Evolutionary conservation across 1,140 invertebrate genomes (phyloP).

Genomic region (Apis laboriosa): DNA sequence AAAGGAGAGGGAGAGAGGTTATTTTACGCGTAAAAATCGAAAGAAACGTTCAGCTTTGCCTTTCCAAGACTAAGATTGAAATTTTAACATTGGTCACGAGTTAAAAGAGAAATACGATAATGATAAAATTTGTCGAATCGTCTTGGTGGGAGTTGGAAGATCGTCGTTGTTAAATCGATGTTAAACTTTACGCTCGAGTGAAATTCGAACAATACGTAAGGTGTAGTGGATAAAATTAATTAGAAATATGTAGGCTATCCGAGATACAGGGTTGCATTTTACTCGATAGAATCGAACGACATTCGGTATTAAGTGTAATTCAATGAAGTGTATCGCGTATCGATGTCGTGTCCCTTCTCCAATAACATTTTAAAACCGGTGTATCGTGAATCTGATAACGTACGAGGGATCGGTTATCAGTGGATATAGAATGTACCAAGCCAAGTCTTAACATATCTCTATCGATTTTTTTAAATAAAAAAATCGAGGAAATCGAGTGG

Average conservation of each 20-base stretch:
- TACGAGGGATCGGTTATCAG: slow-evolving; percentile 5
- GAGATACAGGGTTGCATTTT: background rate
- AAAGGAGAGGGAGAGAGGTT: too few species aligned
- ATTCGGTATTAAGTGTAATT: slow-evolving; percentile 33
- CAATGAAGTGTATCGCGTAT: slow-evolving; percentile 46
- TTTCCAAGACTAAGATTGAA: too few species aligned
- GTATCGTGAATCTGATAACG: slow-evolving; percentile 23
- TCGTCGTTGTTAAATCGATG: too few species aligned
- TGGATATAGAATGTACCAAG: background rate
- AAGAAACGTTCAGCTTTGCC: too few species aligned
- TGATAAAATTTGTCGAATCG: too few species aligned
- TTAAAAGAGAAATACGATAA: too few species aligned
- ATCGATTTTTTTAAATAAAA: background rate
- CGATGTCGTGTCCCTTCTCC: slow-evolving; percentile 28
- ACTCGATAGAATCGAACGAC: background rate
- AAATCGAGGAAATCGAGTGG: background rate
- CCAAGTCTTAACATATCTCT: background rate
- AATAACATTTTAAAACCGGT: slow-evolving; percentile 32
- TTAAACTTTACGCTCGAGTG: too few species aligned
- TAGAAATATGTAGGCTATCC: background rate
- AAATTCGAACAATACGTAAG: too few species aligned
- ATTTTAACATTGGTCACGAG: too few species aligned
- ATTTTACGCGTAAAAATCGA: too few species aligned
- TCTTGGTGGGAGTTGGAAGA: too few species aligned
- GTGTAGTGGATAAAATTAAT: too few species aligned